Base-by-base conservation (phyloP, 2,797 vertebrate species). In the Cyclopterus lumpus region DNA sequence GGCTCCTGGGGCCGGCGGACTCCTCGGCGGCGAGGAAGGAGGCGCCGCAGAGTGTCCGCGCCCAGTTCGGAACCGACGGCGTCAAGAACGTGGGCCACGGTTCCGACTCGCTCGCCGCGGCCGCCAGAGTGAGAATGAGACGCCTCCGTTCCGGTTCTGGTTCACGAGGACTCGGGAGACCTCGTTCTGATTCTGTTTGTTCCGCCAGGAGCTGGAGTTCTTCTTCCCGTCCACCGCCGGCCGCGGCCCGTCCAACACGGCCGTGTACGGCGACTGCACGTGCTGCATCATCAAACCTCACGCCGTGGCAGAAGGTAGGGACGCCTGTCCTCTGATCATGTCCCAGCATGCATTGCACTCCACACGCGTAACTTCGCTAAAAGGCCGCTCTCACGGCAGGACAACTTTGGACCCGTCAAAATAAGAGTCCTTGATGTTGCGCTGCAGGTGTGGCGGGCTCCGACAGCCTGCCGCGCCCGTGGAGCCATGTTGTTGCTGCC, bases 261-360 rank as follows among this genome's bases (percentile, higher is more conserved):
- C 97, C 71, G 83, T 84, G 40, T 97, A 92, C 77, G 92, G 94
- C 15, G 91, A 96, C 80, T 96, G 94, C 85, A 98, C 97, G 36
- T 98, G 97, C 77, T 99, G 97, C 84, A 90, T 99, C 91, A 94
- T 99, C 90, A 99, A 98, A 80, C 97, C 98, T 67, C 98, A 99
- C 54, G 96, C 97, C 6, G 53, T 99, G 86, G 95, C 93, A n/a
- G 96, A 97, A 93, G 97, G 98, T 99, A 92, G 32, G 30, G n/a
- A n/a, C n/a, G n/a, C n/a, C n/a, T n/a, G n/a, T n/a, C n/a, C n/a
- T n/a, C n/a, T n/a, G n/a, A n/a, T n/a, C 42, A 16, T 44, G 15
- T 9, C 9, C 46, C 46, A 48, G 46, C 46, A 48, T n/a, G 46
- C 46, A 48, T n/a, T 48, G 46, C 46, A 46, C 16, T 2, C 44